Evolutionary conservation across 2,113 vertebrate genomes (phyloP), one percentile per base, ranked within the genome.

Genomic region (Lagopus leucura): DNA sequence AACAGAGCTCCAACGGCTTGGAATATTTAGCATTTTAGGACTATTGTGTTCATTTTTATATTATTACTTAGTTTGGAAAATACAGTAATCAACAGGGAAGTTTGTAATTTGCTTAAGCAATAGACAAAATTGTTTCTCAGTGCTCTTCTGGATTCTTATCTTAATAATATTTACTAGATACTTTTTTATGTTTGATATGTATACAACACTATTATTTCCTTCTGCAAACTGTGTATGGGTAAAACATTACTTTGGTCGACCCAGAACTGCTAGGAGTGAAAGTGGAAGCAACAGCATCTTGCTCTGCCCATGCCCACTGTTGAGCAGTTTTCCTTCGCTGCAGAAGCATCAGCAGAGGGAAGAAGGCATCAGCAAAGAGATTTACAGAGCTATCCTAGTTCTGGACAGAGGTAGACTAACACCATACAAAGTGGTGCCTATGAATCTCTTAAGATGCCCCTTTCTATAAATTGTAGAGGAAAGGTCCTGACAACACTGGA

Each of bases 1-100:
- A 97, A 70, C 63, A 93, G 70, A 89, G 75, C 90, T 92, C 80
- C 63, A 86, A 55, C 70, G 76, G 80, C 80, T 77, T 90, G 80
- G 65, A 96, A 69, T 54, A 82, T 73, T 72, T 88, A 72, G 7
- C 28, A 60, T 82, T 91, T 91, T 88, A 91, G 74, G 83, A 92
- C 76, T 54, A 86, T 73, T 5, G 1, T 73, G 48, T 24, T 93
- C 43, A 21, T 82, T 92, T 91, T 82, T 82, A 38, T 69, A 54
- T 78, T 74, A 90, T 86, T 83, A 72, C 11, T 90, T 83, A 21
- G 36, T 73, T 93, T 88, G 36, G 54, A 47, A 92, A 86, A 93
- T 50, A n/a, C 36, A 48, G 36, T 40, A 81, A 58, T 86, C 63
- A 82, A 58, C 43, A 75, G 63, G 48, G 48, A 79, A 47, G 58